A percentile compares a stretch with the other conserved stretches of the same genome.
These are phyloP conservation scores for Crenuchus spilurus DNA, from an alignment of 2,797 vertebrate species.

Conservation along the genomic window DNA sequence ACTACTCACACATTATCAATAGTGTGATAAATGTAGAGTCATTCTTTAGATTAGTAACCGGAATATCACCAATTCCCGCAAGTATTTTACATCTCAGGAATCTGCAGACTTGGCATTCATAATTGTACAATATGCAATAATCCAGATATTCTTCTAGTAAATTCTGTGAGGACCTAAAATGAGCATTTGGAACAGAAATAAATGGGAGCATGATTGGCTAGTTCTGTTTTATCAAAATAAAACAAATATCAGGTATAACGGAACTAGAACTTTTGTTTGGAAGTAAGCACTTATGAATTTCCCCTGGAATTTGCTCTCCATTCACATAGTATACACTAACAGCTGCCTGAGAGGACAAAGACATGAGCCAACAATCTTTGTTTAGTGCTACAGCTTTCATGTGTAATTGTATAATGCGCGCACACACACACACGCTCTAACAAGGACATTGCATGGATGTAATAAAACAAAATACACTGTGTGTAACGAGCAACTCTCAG, in stretches of 20 bases:
- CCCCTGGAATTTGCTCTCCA: background rate
- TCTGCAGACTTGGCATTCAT: background rate
- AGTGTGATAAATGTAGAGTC: background rate
- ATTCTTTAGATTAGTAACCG: background rate
- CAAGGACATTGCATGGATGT: conserved; percentile 30
- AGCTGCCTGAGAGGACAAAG: conserved; percentile 52
- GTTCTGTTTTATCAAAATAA: background rate
- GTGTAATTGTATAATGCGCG: conserved; percentile 34
- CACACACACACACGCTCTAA: conserved; percentile 19
- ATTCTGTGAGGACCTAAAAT: background rate
- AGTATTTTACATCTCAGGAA: background rate
- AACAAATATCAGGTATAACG: background rate
- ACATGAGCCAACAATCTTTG: conserved; percentile 46
- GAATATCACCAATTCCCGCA: background rate
- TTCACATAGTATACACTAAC: conserved; percentile 14
- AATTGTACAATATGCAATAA: background rate
- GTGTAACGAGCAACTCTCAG: conserved; percentile 37
- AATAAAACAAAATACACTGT: conserved; percentile 43
- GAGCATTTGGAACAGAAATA: background rate
- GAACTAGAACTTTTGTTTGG: background rate
- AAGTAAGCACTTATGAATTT: background rate
- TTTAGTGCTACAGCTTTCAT: conserved; percentile 49
- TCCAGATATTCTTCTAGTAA: background rate
- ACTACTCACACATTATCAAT: background rate
- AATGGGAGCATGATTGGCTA: background rate